Evolutionary conservation across 2,888 invertebrate species (phyloP), one percentile per base, ranked within the genome.

Genomic region (Andrena marginata): DNA sequence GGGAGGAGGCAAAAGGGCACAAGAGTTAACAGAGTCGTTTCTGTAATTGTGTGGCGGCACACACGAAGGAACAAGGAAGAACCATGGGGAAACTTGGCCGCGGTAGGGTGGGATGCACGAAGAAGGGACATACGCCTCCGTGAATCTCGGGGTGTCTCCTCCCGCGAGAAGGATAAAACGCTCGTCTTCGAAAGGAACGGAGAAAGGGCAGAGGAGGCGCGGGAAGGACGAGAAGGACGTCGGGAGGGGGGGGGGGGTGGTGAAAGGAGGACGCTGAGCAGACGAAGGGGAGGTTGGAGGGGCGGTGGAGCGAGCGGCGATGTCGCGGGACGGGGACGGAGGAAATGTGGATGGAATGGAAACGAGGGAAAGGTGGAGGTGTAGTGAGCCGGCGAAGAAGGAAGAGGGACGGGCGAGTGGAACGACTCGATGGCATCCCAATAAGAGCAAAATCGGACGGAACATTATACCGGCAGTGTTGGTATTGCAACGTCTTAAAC

Each of bases 401-500:
- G 70, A 69, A 70, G 76, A 54, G 72, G 35, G 70, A 70, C 60
- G 60, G 42, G 63, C 49, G 73, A 85, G 78, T 76, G 85, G 81
- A 78, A 84, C 85, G 87, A 83, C 86, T 84, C 85, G 84, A 87
- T 88, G 91, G 90, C 85, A 92, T 91, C 89, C 90, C 91, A 91
- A 90, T 87, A 89, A 90, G 89, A 90, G 85, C 87, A 91, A 90
- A 89, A 90, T 89, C 74, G 79, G 42, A 72, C 60, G 87, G 81
- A 83, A 85, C 85, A 84, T 84, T 85, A 85, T 85, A 81, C 84
- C 70, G 76, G 78, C 81, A 87, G 84, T 86, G 88, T 89, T 89
- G 90, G 87, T 90, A 88, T 86, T 86, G 87, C 89, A 89, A 89
- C 86, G 82, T 90, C 90, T 90, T 90, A 88, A 89, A 89, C 82